Evolutionary conservation across 1,140 invertebrate species (phyloP).

Genomic region (Brevipalpus yothersi): DNA sequence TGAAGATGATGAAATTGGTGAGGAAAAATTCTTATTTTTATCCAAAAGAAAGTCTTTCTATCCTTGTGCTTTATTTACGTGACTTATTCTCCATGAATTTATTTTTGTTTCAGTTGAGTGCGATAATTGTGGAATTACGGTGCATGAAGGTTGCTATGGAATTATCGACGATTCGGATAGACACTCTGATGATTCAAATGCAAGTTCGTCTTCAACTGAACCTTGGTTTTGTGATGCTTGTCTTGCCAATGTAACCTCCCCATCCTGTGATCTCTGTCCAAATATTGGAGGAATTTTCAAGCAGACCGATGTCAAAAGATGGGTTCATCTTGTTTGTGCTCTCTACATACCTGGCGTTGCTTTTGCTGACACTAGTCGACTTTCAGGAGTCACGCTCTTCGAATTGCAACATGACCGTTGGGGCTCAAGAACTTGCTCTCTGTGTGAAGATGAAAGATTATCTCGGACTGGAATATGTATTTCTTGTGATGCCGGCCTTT

Average conservation of each 20-base stretch:
- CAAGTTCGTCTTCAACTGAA: conserved; percentile 72
- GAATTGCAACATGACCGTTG: conserved; percentile 86
- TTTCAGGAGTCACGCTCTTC: conserved; percentile 50
- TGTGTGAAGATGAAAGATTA: conserved; percentile 63
- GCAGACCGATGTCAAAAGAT: conserved; percentile 76
- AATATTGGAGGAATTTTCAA: conserved; percentile 68
- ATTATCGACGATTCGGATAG: conserved; percentile 43
- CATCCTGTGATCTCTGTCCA: conserved; percentile 31
- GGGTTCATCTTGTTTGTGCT: conserved; percentile 92
- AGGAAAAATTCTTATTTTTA: neutral
- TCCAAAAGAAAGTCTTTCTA: neutral
- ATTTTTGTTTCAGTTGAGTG: conserved; percentile 41
- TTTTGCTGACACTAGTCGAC: conserved; percentile 72
- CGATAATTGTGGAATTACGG: conserved; percentile 78
- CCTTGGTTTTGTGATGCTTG: conserved; percentile 97
- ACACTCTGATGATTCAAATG: conserved; percentile 61
- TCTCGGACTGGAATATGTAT: conserved; percentile 80
- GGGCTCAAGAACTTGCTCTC: conserved; percentile 60
- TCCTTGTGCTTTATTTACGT: neutral
- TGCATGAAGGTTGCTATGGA: conserved; percentile 90
- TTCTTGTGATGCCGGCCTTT: conserved; percentile 85
- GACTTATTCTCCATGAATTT: neutral
- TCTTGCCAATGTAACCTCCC: conserved; percentile 58
- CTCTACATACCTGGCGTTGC: conserved; percentile 88
- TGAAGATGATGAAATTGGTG: conserved; percentile 61